A percentile compares a stretch with the other conserved stretches of the same genome.
phyloP scores from a whole-genome alignment of 1,140 invertebrate genomes.

The Drosophila bocqueti region DNA sequence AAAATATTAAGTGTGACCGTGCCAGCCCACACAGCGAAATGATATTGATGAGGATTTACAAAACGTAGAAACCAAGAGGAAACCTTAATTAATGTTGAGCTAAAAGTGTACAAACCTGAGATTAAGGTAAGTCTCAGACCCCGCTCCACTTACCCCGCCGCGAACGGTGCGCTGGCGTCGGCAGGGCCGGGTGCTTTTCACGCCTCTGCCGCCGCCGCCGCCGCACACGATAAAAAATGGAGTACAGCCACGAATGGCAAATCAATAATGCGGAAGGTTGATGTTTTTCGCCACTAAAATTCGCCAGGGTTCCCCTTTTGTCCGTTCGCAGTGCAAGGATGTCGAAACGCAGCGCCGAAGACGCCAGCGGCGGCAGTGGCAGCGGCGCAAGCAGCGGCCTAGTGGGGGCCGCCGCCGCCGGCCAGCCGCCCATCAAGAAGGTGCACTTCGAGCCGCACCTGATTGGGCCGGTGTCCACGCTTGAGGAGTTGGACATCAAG shows the following conservation, averaged over 20 bases:
- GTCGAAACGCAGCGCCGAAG: conserved; percentile 91
- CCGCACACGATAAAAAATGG: conserved; percentile 68
- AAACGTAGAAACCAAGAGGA: conserved; percentile 45
- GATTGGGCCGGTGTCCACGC: conserved; percentile 95
- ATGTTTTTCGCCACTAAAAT: conserved; percentile 31
- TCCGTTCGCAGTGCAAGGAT: conserved; percentile 84
- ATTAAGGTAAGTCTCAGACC: conserved; percentile 61
- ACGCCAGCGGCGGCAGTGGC: conserved; percentile 85
- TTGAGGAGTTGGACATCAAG: conserved; percentile 99
- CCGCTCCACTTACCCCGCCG: conserved; percentile 1
- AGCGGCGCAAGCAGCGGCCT: conserved; percentile 62
- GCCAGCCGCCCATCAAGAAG: conserved; percentile 92
- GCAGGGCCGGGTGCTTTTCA: conserved; percentile 8
- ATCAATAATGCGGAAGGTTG: conserved; percentile 70
- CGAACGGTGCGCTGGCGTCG: background rate
- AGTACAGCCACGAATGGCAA: conserved; percentile 76
- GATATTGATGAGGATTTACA: conserved; percentile 38
- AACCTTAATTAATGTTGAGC: conserved; percentile 75
- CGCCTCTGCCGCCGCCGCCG: conserved; percentile 34
- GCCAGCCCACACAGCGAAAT: conserved; percentile 12
- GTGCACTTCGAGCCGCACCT: conserved; percentile 97
- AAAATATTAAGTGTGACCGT: conserved; percentile 25
- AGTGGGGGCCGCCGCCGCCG: conserved; percentile 67
- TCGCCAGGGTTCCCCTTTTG: conserved; percentile 2
- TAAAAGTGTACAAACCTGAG: conserved; percentile 70